Percentiles rank a stretch among this genome's conserved stretches.
Conservation (phyloP, 2,113 vertebrate species). For the Tylochromis polylepis region DNA sequence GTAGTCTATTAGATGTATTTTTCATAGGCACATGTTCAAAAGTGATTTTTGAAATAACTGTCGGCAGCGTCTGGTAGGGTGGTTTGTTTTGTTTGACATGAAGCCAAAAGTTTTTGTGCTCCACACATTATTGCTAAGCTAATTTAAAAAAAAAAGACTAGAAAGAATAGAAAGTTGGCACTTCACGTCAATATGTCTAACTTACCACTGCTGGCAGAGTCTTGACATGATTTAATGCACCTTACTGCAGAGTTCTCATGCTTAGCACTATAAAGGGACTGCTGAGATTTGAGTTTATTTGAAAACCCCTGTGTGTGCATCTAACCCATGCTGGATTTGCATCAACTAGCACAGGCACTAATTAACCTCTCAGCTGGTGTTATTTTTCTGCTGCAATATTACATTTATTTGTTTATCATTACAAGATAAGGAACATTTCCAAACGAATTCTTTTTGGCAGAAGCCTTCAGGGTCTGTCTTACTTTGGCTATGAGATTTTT, state of each 20-base stretch:
- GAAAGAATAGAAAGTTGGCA: not conserved
- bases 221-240: not conserved
- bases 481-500: not conserved
- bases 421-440: not conserved
- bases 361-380: conserved; percentile 19
- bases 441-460: not conserved
- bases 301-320: not conserved
- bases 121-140: not conserved
- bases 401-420: not conserved
- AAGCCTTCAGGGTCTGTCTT: not conserved
- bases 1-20: not conserved
- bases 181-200: not conserved
- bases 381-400: not conserved
- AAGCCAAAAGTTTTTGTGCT: not conserved
- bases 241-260: not conserved
- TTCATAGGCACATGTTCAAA: not conserved
- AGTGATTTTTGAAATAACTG: not conserved
- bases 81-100: not conserved
- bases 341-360: not conserved
- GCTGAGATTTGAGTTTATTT: not conserved
- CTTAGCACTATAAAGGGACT: not conserved
- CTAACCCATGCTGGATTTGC: not conserved
- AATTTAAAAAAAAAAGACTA: not conserved
- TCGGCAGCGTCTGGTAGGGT: not conserved
- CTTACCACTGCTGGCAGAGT: not conserved